These are phyloP conservation scores for Chaitophorus viminalis DNA, from an alignment of 2,888 invertebrate species.

Conservation along the genomic window DNA sequence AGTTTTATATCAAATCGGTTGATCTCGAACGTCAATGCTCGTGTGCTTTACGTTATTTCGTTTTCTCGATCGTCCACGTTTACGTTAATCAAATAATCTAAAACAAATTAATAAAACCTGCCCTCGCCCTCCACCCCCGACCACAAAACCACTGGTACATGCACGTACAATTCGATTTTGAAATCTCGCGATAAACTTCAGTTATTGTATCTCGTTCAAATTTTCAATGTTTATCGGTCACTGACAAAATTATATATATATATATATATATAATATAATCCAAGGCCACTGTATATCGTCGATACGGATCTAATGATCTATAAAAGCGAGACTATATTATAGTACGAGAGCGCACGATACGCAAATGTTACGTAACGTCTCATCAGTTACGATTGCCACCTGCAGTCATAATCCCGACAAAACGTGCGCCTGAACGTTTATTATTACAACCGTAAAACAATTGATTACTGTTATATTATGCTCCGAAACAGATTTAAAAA, in stretches of 20 bases:
- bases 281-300: slow-evolving; percentile 2
- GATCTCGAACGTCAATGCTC: neutral
- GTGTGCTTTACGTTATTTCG: neutral
- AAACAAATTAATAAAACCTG: neutral
- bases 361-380: slow-evolving; percentile 29
- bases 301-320: slow-evolving; percentile 35
- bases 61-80: neutral
- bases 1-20: neutral
- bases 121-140: too few species aligned
- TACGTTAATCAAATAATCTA: neutral
- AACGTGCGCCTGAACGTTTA: slow-evolving; percentile 40
- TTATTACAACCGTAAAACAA: slow-evolving; percentile 16
- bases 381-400: slow-evolving; percentile 36
- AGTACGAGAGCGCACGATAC: slow-evolving; percentile 16
- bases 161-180: neutral
- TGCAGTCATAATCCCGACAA: slow-evolving; percentile 12
- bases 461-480: slow-evolving; percentile 5
- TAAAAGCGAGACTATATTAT: slow-evolving; percentile 1
- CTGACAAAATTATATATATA: neutral
- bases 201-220: neutral
- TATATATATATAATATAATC: neutral
- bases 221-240: slow-evolving; percentile 15
- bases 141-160: neutral
- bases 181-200: neutral
- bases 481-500: neutral